A percentile compares a stretch with the other conserved stretches of the same genome.
phyloP scores from a whole-genome alignment of 2,888 invertebrate genomes.

The Thymelicus lineola region DNA sequence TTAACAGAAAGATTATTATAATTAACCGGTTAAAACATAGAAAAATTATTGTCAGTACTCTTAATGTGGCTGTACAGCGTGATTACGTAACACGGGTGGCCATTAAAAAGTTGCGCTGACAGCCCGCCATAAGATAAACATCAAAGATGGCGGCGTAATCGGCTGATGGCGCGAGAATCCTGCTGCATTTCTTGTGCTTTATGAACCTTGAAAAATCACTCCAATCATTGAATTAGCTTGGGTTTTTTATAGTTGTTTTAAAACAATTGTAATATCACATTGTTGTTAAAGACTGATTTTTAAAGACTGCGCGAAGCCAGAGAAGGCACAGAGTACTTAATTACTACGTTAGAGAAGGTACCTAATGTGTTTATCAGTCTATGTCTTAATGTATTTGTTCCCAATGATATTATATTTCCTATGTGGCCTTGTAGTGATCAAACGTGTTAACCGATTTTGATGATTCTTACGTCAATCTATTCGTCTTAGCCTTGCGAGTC shows the following conservation, averaged over 20 bases:
- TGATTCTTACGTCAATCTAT: no score
- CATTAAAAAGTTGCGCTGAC: constrained; percentile 47
- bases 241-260: not conserved
- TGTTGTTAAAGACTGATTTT: not conserved
- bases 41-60: constrained; percentile 40
- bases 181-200: constrained; percentile 18
- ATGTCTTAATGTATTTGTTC: no score
- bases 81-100: constrained; percentile 48
- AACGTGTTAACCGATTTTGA: no score
- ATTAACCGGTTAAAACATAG: constrained; percentile 40
- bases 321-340: no score
- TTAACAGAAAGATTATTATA: constrained; percentile 42
- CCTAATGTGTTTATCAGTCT: no score
- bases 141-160: constrained; percentile 40
- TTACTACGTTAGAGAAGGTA: no score
- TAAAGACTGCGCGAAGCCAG: no score
- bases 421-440: no score
- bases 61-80: constrained; percentile 39
- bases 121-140: constrained; percentile 47
- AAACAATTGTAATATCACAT: not conserved
- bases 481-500: no score
- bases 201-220: constrained; percentile 20
- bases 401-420: no score
- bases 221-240: constrained; percentile 7
- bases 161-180: constrained; percentile 38